These are phyloP conservation scores for Mallotus villosus DNA, from an alignment of 2,797 vertebrate species.

Conservation along the genomic window DNA sequence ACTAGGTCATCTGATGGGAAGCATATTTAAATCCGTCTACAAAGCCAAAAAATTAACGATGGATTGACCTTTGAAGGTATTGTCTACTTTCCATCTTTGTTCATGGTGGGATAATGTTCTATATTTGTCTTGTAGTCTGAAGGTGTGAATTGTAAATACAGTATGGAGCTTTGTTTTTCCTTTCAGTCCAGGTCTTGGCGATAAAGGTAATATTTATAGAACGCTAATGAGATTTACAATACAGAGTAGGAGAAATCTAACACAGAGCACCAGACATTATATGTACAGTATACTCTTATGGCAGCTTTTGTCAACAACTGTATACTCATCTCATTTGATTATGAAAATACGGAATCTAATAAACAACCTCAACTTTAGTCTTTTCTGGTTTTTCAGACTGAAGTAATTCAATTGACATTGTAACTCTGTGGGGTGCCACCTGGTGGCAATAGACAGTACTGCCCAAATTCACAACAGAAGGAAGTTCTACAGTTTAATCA, in stretches of 20 bases:
- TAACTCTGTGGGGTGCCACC: not conserved
- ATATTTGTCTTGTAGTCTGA: not conserved
- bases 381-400: not conserved
- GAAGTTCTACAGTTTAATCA: too few species aligned
- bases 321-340: constrained; percentile 12
- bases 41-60: not conserved
- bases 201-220: not conserved
- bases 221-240: not conserved
- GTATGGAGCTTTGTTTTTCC: not conserved
- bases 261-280: not conserved
- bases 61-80: not conserved
- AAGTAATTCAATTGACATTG: not conserved
- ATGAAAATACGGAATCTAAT: constrained; percentile 30
- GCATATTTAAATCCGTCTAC: not conserved
- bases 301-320: constrained; percentile 29
- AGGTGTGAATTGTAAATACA: not conserved
- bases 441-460: not conserved
- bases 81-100: not conserved
- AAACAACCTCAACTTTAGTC: constrained; percentile 19
- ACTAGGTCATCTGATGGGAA: not conserved
- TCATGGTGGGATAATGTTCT: not conserved
- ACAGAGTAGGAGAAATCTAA: not conserved
- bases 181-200: not conserved
- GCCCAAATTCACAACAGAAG: not conserved
- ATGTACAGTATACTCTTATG: not conserved